Base-by-base conservation (phyloP, 2,113 vertebrate species). In the Nettapus auritus region DNA sequence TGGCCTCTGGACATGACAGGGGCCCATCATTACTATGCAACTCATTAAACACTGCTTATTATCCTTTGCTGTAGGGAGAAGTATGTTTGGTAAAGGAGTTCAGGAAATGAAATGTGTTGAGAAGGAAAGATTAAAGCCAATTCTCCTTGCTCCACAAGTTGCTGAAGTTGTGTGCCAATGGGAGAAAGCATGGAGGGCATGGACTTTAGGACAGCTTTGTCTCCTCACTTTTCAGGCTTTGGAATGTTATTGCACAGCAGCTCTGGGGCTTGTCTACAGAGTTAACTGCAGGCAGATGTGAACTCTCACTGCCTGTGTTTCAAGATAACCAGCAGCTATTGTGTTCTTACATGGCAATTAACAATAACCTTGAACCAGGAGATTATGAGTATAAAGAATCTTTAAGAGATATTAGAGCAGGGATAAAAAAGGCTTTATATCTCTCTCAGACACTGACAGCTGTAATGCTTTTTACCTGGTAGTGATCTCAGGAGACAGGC, bases 141-240 rank as follows among this genome's bases (percentile, higher is more conserved):
- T 15, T 55, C 13, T 0, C 0, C 14, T 4, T 44, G 23, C 7
- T 57, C 9, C 16, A 13, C 1, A 13, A 8, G 0, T 0, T 26
- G 23, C 4, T 44, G 38, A 21, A 63, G 25, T 8, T 57, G 2
- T 20, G 9, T 10, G 11, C 6, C 1, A 0, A 21, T 12, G 16
- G 20, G 10, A 68, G 56, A 63, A 70, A 62, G 25, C 13, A 42
- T 2, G 17, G 33, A 26, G 31, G 15, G 3, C 9, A 20, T 11
- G 66, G 29, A 31, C 14, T 0, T 0, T 14, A 75, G 29, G 29
- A 34, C 19, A 74, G 10, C 11, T 64, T 86, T 25, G n/a, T 81
- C 81, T 77, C 46, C 26, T 64, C 25, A 6, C 3, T 33, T 6
- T 60, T 70, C 1, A 2, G 55, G 40, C 33, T 70, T 33, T 52